A percentile compares a stretch with the other conserved stretches of the same genome.
These are phyloP conservation scores for Magallana ariakensis DNA, from an alignment of 1,140 invertebrate species.

Conservation along the genomic window DNA sequence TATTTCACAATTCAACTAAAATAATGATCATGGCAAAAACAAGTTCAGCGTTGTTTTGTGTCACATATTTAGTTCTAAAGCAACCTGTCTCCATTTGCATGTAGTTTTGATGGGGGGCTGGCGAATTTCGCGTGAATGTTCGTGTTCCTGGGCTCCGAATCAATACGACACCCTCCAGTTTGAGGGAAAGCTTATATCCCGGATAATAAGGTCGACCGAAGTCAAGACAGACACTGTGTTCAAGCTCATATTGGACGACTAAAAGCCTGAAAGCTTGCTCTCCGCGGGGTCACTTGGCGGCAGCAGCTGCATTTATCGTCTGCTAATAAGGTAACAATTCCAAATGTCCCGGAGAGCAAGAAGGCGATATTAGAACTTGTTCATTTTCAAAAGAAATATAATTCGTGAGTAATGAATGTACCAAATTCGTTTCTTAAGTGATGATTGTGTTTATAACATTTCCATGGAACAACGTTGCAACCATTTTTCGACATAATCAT, in stretches of 20 bases:
- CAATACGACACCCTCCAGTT: constrained; percentile 12
- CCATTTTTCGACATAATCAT: too few species aligned
- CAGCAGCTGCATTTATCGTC: constrained; percentile 32
- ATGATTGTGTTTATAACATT: too few species aligned
- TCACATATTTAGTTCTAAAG: neutral
- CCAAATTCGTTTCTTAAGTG: too few species aligned
- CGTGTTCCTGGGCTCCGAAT: neutral
- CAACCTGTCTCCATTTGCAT: neutral
- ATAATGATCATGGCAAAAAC: neutral
- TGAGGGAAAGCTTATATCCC: constrained; percentile 25
- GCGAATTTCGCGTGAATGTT: constrained; percentile 6
- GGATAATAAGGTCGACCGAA: constrained; percentile 27
- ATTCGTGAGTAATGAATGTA: neutral
- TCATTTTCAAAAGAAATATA: neutral
- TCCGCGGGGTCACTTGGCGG: constrained; percentile 20
- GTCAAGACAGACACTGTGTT: constrained; percentile 11
- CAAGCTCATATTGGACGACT: constrained; percentile 33
- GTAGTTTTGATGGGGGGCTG: neutral
- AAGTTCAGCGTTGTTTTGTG: neutral
- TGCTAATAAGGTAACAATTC: constrained; percentile 35
- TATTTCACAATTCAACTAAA: neutral
- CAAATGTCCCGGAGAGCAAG: constrained; percentile 26
- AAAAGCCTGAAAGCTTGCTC: constrained; percentile 10
- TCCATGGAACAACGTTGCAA: too few species aligned
- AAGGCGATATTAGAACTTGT: constrained; percentile 24